Percentiles rank a stretch among this genome's conserved stretches.
phyloP scores from a whole-genome alignment of 2,797 vertebrate genomes.

The Trachurus trachurus region DNA sequence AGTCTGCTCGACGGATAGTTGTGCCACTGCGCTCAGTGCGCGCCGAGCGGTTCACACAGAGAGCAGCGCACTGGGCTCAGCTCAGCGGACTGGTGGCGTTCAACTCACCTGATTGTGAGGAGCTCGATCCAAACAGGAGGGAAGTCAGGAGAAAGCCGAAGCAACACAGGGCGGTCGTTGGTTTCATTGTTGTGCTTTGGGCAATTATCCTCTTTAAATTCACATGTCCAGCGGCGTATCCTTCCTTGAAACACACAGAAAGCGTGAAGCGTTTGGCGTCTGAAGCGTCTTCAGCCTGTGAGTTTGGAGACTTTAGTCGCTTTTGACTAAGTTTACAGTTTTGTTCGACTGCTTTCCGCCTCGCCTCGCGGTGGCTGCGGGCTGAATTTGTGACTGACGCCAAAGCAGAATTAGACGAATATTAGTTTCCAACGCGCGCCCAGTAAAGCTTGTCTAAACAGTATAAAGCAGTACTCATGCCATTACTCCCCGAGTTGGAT shows the following conservation, averaged over 20 bases:
- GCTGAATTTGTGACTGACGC: constrained; percentile 22
- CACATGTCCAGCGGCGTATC: constrained; percentile 87
- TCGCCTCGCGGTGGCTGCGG: constrained; percentile 31
- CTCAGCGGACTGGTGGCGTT: constrained; percentile 34
- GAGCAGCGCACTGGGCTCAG: constrained; percentile 46
- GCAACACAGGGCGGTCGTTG: constrained; percentile 76
- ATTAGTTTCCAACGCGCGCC: constrained; percentile 69
- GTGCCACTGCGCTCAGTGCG: constrained; percentile 61
- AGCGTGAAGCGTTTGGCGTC: constrained; percentile 48
- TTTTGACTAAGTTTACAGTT: constrained; percentile 71
- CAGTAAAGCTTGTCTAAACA: constrained; percentile 76
- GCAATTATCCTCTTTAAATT: constrained; percentile 83
- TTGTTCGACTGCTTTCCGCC: constrained; percentile 54
- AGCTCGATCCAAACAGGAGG: constrained; percentile 77
- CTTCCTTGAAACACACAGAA: constrained; percentile 64
- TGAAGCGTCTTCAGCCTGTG: constrained; percentile 56
- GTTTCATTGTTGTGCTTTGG: constrained; percentile 84
- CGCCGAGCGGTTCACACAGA: constrained; percentile 48
- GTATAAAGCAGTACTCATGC: constrained; percentile 80
- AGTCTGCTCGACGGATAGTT: constrained; percentile 29
- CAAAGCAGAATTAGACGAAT: constrained; percentile 16
- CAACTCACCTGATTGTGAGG: constrained; percentile 88
- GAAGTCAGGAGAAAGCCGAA: constrained; percentile 83
- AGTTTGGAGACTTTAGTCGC: constrained; percentile 76
- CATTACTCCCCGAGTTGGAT: constrained; percentile 85